A percentile compares a stretch with the other conserved stretches of the same genome.
phyloP scores from a whole-genome alignment of 2,113 vertebrate genomes.

The Megatriorchis doriae region DNA sequence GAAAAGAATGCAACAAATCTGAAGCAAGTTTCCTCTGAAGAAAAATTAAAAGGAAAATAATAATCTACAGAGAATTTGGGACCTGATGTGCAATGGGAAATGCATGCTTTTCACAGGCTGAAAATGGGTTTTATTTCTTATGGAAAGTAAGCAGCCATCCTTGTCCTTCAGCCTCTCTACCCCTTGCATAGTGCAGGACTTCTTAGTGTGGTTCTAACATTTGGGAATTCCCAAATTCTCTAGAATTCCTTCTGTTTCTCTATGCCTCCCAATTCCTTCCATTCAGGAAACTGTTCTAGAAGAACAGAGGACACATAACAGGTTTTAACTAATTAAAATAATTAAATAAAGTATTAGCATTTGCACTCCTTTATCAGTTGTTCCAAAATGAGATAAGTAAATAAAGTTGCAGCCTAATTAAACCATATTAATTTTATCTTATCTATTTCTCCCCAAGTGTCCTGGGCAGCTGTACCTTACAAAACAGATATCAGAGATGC shows the following conservation, averaged over 20 bases:
- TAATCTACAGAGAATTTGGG: background rate
- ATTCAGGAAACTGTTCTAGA: background rate
- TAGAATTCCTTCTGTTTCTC: background rate
- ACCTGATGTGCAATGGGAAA: background rate
- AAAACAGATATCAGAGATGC: background rate
- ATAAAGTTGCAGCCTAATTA: slow-evolving; percentile 33
- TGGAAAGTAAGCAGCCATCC: background rate
- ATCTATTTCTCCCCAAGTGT: background rate
- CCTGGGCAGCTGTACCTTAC: background rate
- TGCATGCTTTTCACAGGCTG: background rate
- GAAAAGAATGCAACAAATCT: background rate
- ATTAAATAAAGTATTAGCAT: slow-evolving; percentile 3
- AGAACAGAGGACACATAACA: background rate
- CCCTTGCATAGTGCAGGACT: background rate
- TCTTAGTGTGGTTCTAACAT: background rate
- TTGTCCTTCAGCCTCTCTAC: background rate
- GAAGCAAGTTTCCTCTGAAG: background rate
- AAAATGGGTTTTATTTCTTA: background rate
- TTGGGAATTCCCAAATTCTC: background rate
- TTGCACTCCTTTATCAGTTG: background rate
- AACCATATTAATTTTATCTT: background rate
- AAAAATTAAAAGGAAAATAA: background rate
- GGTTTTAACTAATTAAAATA: background rate
- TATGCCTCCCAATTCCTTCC: background rate
- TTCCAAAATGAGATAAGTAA: background rate